A percentile compares a stretch with the other conserved stretches of the same genome.
phyloP scores from a whole-genome alignment of 2,113 vertebrate species.

The Formicarius rufipectus region DNA sequence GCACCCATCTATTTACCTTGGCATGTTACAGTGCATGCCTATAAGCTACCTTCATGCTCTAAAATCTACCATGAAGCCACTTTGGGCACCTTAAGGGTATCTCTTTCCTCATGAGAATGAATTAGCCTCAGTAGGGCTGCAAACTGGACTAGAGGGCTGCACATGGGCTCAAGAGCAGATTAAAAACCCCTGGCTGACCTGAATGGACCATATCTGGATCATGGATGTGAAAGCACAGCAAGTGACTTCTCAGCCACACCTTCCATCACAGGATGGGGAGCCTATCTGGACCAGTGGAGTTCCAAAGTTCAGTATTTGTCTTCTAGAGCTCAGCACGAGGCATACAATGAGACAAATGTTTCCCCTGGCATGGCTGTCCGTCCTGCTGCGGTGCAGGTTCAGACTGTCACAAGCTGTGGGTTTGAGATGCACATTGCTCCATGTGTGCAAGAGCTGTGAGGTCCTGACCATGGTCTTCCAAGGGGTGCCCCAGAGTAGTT shows the following conservation, averaged over 20 bases:
- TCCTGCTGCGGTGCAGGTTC: neutral
- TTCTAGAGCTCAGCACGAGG: neutral
- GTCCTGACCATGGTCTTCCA: fast-evolving
- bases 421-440: neutral
- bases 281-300: neutral
- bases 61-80: neutral
- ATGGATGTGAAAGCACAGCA: neutral
- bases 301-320: neutral
- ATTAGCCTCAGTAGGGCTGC: neutral
- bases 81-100: neutral
- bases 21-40: neutral
- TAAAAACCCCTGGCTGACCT: neutral
- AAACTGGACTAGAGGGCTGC: neutral
- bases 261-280: neutral
- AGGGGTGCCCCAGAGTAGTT: neutral
- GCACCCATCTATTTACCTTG: neutral
- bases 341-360: neutral
- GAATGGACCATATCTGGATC: neutral
- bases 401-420: neutral
- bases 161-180: neutral
- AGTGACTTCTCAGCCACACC: neutral
- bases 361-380: fast-evolving
- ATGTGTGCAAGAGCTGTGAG: fast-evolving
- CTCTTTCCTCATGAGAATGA: neutral
- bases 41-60: neutral